Conservation (phyloP, 2,888 invertebrate species). For the Diarsia brunnea region DNA sequence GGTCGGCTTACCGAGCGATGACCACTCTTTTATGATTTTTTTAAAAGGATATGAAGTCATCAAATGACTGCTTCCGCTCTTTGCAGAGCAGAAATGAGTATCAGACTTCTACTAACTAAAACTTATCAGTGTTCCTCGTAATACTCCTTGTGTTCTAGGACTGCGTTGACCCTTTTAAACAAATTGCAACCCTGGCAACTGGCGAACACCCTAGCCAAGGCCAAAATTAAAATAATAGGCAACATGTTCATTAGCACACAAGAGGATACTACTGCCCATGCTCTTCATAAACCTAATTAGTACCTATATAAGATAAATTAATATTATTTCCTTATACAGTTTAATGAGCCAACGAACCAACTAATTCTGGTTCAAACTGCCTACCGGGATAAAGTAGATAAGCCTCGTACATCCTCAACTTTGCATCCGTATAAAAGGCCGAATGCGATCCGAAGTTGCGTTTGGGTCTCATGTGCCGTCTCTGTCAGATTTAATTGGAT, state of each 20-base stretch:
- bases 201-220: not conserved
- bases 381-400: constrained; percentile 18
- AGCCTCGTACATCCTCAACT: not conserved
- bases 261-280: constrained; percentile 8
- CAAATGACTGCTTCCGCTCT: too few species aligned
- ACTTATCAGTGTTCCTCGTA: too few species aligned
- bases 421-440: not conserved
- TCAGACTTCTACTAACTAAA: too few species aligned
- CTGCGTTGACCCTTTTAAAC: too few species aligned
- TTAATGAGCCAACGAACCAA: not conserved
- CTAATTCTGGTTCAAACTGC: not conserved
- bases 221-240: not conserved
- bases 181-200: too few species aligned
- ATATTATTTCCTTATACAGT: constrained; percentile 17
- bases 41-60: too few species aligned
- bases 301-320: not conserved
- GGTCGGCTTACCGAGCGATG: too few species aligned
- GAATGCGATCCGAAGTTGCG: not conserved
- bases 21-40: too few species aligned
- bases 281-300: constrained; percentile 2
- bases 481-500: not conserved
- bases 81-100: too few species aligned
- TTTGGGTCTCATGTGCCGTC: not conserved
- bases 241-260: not conserved
- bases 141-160: too few species aligned